These are phyloP conservation scores for Heliothis peltigera DNA, from an alignment of 2,888 invertebrate species.

Conservation along the genomic window DNA sequence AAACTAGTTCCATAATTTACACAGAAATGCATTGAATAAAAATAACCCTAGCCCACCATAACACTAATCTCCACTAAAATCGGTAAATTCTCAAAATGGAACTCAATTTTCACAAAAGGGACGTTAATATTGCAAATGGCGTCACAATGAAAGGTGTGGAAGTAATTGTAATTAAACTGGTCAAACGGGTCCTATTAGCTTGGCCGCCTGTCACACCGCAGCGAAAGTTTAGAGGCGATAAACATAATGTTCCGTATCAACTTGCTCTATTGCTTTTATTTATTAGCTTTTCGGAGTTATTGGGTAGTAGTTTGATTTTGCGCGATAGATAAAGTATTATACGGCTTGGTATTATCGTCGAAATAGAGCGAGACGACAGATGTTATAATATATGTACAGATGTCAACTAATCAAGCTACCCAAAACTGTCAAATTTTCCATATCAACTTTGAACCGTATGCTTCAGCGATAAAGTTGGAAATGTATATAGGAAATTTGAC, in stretches of 20 bases:
- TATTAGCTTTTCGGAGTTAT: constrained; percentile 7
- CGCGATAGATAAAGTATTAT: background rate
- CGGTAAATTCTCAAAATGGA: constrained; percentile 38
- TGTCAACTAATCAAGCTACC: no score
- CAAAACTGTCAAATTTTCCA: no score
- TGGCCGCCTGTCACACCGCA: constrained; percentile 44
- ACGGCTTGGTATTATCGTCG: no score
- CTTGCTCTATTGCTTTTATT: constrained; percentile 15
- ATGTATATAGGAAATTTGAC: no score
- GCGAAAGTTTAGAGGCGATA: constrained; percentile 37
- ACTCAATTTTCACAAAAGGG: constrained; percentile 67
- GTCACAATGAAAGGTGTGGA: constrained; percentile 58
- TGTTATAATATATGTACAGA: no score
- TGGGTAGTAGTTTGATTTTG: background rate
- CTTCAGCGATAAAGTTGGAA: no score
- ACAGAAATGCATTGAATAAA: no score
- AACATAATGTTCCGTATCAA: constrained; percentile 23
- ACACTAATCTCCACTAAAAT: constrained; percentile 6
- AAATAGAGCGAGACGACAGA: no score
- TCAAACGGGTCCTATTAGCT: constrained; percentile 64
- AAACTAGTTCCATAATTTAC: no score
- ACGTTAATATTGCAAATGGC: constrained; percentile 71
- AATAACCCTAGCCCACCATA: background rate
- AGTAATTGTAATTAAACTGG: constrained; percentile 76
- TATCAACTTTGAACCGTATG: no score